These are phyloP conservation scores for Ganaspis sp. DNA, from an alignment of 1,140 invertebrate genomes.

Conservation along the genomic window DNA sequence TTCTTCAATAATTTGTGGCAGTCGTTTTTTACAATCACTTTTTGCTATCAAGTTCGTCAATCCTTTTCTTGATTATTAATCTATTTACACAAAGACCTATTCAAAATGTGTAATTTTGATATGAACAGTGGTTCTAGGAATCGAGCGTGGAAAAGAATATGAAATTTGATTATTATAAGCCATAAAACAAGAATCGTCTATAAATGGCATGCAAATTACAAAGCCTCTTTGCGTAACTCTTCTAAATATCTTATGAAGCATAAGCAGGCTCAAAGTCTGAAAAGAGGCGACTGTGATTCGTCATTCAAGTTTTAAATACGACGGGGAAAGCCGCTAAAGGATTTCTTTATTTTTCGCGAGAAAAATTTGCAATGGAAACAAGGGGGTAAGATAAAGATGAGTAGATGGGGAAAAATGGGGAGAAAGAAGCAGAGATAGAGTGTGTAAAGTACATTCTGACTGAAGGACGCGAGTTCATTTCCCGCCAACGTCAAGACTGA, in stretches of 20 bases:
- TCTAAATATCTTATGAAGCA: constrained; percentile 46
- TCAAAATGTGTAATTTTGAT: too few relatives aligned
- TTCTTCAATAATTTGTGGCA: too few relatives aligned
- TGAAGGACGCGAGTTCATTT: constrained; percentile 59
- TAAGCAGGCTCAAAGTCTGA: constrained; percentile 42
- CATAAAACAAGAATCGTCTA: too few relatives aligned
- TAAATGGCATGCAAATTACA: constrained; percentile 46
- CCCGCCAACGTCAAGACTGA: constrained; percentile 51
- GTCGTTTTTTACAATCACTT: too few relatives aligned
- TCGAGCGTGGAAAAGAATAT: too few relatives aligned
- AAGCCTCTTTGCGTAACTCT: constrained; percentile 46
- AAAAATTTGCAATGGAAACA: not conserved
- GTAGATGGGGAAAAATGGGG: not conserved
- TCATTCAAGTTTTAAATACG: not conserved
- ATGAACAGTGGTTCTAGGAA: too few relatives aligned
- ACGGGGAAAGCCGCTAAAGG: not conserved
- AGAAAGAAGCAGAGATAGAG: constrained; percentile 33
- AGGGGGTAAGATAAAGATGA: not conserved
- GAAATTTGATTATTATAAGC: too few relatives aligned
- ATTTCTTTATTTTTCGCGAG: not conserved
- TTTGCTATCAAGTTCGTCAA: too few relatives aligned
- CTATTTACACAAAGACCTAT: too few relatives aligned
- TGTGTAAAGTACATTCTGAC: constrained; percentile 44
- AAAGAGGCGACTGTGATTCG: not conserved
- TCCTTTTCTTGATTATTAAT: too few relatives aligned